These are phyloP conservation scores for Anaspis maculata DNA, from an alignment of 2,888 invertebrate genomes.

Conservation along the genomic window DNA sequence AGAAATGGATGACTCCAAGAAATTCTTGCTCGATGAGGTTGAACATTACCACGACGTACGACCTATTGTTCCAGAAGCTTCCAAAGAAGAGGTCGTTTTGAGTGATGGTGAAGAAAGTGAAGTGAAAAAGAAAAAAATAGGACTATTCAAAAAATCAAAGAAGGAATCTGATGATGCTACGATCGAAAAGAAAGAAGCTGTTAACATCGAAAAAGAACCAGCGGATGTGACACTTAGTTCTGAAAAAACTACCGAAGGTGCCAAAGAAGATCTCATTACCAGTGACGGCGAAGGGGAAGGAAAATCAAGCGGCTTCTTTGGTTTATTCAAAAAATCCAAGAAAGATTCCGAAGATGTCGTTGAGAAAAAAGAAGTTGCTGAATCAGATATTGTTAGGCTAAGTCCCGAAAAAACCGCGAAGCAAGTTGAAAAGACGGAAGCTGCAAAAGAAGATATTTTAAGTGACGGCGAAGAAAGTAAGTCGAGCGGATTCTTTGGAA, in stretches of 20 bases:
- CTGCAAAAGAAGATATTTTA: no score
- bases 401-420: no score
- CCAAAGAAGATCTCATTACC: no score
- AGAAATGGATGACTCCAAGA: background rate
- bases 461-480: no score
- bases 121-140: conserved; percentile 13
- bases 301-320: conserved; percentile 7
- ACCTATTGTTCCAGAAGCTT: conserved; percentile 11
- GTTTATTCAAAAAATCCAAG: conserved; percentile 12
- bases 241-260: no score
- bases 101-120: no score
- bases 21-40: conserved; percentile 21
- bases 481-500: conserved; percentile 14
- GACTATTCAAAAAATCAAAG: conserved; percentile 9
- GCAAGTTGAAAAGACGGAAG: no score
- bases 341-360: conserved; percentile 1
- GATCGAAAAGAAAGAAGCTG: no score
- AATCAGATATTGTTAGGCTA: conserved; percentile 1
- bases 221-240: no score
- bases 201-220: no score
- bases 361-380: conserved; percentile 3
- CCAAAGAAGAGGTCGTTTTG: no score
- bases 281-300: conserved; percentile 11
- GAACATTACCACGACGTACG: conserved; percentile 21
- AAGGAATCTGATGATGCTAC: conserved; percentile 6